Base-by-base conservation (phyloP, 1,140 invertebrate genomes). In the Leptinotarsa defecta region DNA sequence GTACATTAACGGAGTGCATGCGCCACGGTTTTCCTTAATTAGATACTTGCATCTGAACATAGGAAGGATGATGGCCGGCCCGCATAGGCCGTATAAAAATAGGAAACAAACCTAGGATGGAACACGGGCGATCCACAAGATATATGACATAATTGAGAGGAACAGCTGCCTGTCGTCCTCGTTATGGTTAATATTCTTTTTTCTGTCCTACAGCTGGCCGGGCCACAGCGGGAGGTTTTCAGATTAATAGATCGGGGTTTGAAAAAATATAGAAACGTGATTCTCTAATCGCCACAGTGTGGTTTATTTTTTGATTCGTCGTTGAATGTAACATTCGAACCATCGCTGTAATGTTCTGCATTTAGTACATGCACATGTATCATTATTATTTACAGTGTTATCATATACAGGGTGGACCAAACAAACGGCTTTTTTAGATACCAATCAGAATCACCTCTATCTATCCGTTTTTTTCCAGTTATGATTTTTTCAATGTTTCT, bases 141-240 rank as follows among this genome's bases (percentile, higher is more conserved):
- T 67, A 67, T n/a, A 67, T 67, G 64, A 67, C 64, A 67, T 67
- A 67, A 67, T 67, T 67, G 64, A 67, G 64, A 22, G 6, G 6
- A 67, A 8, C 64, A 67, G 64, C 64, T 67, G 64, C 64, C 13
- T n/a, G 61, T 22, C 61, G 61, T 63, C 61, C 22, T 67, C 64
- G 20, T 67, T 67, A 67, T 20, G 15, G 64, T 13, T 63, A 63
- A 63, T 63, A 19, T 67, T 4, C n/a, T 57, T 57, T 57, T 15
- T 57, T 57, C n/a, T 57, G 52, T 34, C 22, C 64, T n/a, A 15
- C 64, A 67, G 64, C 64, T 67, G 64, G 3, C 64, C 8, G 22
- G n/a, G 22, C 64, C 64, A 34, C n/a, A 34, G 64, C 64, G 27
- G 64, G 20, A 67, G 64, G n/a, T 22, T 57, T 19, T 57, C 4